phyloP scores from a whole-genome alignment of 1,140 invertebrate genomes.

The Neomicropteryx cornuta region DNA sequence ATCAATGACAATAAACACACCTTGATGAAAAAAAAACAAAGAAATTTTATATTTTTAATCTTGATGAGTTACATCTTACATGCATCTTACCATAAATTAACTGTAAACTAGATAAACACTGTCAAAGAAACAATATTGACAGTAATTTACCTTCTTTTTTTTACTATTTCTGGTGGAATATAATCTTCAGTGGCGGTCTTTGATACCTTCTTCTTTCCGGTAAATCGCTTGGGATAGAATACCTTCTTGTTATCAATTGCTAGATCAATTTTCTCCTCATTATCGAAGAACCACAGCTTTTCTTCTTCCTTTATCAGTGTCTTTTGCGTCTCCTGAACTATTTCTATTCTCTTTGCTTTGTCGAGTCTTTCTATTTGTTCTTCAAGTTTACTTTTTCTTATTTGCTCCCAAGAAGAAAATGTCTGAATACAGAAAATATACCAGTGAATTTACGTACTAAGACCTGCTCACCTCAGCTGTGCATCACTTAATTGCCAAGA shows the following conservation, averaged over 20 bases:
- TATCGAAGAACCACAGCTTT: slow-evolving; percentile 68
- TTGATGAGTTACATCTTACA: too few species aligned
- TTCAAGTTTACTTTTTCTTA: slow-evolving; percentile 43
- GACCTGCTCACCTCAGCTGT: too few species aligned
- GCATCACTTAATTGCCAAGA: too few species aligned
- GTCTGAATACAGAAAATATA: slow-evolving; percentile 31
- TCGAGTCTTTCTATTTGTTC: slow-evolving; percentile 44
- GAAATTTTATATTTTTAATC: too few species aligned
- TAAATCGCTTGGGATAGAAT: slow-evolving; percentile 31
- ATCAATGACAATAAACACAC: too few species aligned
- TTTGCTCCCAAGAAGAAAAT: slow-evolving; percentile 46
- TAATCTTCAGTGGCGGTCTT: slow-evolving; percentile 45
- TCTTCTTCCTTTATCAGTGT: slow-evolving; percentile 48
- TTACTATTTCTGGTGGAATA: slow-evolving; percentile 52
- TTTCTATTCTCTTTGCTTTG: slow-evolving; percentile 37
- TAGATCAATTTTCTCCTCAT: slow-evolving; percentile 61
- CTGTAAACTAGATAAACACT: too few species aligned
- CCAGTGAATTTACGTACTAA: too few species aligned
- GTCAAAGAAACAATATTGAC: too few species aligned
- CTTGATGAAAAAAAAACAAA: too few species aligned
- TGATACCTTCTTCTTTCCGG: slow-evolving; percentile 33
- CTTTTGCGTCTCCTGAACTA: slow-evolving; percentile 47
- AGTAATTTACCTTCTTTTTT: slow-evolving; percentile 17
- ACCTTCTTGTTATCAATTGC: slow-evolving; percentile 49
- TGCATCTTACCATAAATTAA: too few species aligned